Evolutionary conservation across 1,140 invertebrate species (phyloP), one percentile per base, ranked within the genome.

Genomic region (Hycleus cichorii): DNA sequence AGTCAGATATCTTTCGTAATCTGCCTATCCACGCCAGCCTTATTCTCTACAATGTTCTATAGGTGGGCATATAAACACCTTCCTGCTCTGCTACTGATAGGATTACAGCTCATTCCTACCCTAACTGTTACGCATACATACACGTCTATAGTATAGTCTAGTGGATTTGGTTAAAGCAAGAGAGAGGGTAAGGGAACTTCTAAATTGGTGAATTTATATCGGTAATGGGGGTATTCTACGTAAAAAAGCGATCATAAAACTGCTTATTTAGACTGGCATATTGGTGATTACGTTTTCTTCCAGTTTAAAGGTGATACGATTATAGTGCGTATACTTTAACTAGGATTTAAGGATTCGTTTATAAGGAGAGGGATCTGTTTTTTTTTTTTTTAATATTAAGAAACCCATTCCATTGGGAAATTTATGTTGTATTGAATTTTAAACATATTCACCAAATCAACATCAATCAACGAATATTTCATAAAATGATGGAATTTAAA

Each of bases 401-500:
- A 32, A 32, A 32, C 3, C 4, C 32, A 32, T 32, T 32, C 32
- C 18, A 18, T 18, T 18, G 10, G 10, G 39, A 7, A 7, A 39
- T 6, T 42, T 42, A 8, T 42, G 4, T 42, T 42, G 40, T n/a
- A 42, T n/a, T 11, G 10, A 10, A 9, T 11, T 10, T 5, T 42
- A 8, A n/a, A 42, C 10, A 3, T 42, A n/a, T 10, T n/a, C 9
- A 10, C 4, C 4, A 26, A 49, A 27, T 42, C 2, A 7, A 40
- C 49, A 40, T 49, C 49, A 24, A 40, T 51, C 32, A 51, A 18
- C 18, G n/a, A 51, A 39, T 51, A 24, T 39, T 39, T 42, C 32
- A 11, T 10, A 51, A 26, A 51, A 51, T 51, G 39, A 26, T 38
- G 32, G 39, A 51, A 51, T 38, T 51, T 55, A 54, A 54, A 54